phyloP scores from a whole-genome alignment of 1,140 invertebrate genomes.

The Carposina sasakii region DNA sequence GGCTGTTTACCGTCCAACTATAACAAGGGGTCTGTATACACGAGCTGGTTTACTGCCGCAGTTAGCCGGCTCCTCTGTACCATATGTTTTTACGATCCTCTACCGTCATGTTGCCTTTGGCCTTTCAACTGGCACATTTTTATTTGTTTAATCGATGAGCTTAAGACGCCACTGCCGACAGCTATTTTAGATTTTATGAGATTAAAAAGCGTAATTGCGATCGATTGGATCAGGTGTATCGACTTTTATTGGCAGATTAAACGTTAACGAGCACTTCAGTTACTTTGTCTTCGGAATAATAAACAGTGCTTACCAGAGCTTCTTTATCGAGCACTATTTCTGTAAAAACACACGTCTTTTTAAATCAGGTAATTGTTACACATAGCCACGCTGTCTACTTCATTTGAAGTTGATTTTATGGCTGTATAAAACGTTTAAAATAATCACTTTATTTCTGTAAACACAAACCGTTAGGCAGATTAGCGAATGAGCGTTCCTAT shows the following conservation, averaged over 20 bases:
- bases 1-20: slow-evolving; percentile 61
- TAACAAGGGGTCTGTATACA: slow-evolving; percentile 67
- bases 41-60: slow-evolving; percentile 63
- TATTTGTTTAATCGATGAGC: slow-evolving; percentile 70
- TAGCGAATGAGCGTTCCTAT: slow-evolving; percentile 56
- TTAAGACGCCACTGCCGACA: slow-evolving; percentile 54
- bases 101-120: slow-evolving; percentile 62
- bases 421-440: too few relatives aligned
- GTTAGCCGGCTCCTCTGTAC: slow-evolving; percentile 65
- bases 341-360: too few relatives aligned
- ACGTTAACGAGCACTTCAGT: slow-evolving; percentile 62
- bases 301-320: slow-evolving; percentile 41
- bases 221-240: slow-evolving; percentile 58
- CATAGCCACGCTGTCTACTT: too few relatives aligned
- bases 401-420: too few relatives aligned
- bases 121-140: slow-evolving; percentile 62
- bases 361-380: too few relatives aligned
- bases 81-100: slow-evolving; percentile 66
- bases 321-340: too few relatives aligned
- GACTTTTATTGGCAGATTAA: slow-evolving; percentile 64
- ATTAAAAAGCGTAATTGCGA: slow-evolving; percentile 45
- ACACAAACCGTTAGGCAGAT: slow-evolving; percentile 45
- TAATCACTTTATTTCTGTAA: slow-evolving; percentile 37
- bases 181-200: slow-evolving; percentile 58
- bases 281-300: slow-evolving; percentile 60